A percentile compares a stretch with the other conserved stretches of the same genome.
Conservation (phyloP, 1,140 invertebrate species). For the Ceratoteleas bidentatus region DNA sequence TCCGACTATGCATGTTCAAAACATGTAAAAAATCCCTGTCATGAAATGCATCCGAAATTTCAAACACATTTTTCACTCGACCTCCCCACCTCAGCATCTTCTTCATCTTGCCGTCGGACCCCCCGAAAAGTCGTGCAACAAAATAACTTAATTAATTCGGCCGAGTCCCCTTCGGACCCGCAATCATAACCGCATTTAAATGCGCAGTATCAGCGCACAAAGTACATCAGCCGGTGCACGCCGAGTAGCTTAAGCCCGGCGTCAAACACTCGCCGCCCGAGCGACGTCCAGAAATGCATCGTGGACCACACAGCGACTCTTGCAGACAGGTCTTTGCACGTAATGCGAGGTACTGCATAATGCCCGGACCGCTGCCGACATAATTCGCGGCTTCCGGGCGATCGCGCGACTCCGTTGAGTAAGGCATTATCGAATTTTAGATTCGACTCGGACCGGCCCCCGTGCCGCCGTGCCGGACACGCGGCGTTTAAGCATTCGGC, state of each 20-base stretch:
- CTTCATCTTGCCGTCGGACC: no score
- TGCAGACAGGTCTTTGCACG: conserved; percentile 69
- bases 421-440: conserved; percentile 80
- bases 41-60: no score
- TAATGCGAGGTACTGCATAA: conserved; percentile 72
- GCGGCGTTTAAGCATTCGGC: conserved; percentile 75
- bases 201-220: conserved; percentile 33
- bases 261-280: conserved; percentile 58
- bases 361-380: conserved; percentile 63
- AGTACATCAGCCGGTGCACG: conserved; percentile 37
- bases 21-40: no score
- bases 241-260: conserved; percentile 50
- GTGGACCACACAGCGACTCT: conserved; percentile 70
- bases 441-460: conserved; percentile 76
- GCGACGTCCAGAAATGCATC: conserved; percentile 52
- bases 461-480: conserved; percentile 53
- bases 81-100: no score
- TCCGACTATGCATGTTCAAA: no score
- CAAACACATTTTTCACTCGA: no score
- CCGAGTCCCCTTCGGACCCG: no score
- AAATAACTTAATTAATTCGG: no score
- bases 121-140: no score
- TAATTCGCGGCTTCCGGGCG: conserved; percentile 79
- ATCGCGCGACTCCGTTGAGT: conserved; percentile 72
- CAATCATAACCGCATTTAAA: conserved; percentile 57